A percentile compares a stretch with the other conserved stretches of the same genome.
phyloP scores from a whole-genome alignment of 1,140 invertebrate species.

The Bombus vancouverensis region DNA sequence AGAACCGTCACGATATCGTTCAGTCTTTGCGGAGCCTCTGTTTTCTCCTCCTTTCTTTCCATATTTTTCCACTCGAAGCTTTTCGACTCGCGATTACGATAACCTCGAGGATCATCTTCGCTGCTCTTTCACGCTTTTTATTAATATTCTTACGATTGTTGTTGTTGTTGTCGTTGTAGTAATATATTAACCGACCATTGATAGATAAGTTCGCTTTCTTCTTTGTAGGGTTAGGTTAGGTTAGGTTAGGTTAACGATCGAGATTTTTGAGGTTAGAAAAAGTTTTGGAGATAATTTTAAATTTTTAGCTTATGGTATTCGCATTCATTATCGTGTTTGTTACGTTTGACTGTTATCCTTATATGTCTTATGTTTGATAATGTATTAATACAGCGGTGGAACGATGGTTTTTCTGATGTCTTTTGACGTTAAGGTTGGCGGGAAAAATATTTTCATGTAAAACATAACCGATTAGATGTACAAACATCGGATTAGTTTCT shows the following conservation, averaged over 20 bases:
- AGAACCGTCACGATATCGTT: constrained; percentile 24
- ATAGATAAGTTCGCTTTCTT: background rate
- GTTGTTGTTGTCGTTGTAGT: background rate
- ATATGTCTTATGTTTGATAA: too few relatives aligned
- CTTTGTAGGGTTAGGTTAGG: background rate
- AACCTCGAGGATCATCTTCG: background rate
- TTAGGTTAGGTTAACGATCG: background rate
- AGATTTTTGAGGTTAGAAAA: background rate
- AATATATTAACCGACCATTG: too few relatives aligned
- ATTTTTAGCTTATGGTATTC: too few relatives aligned
- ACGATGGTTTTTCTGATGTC: too few relatives aligned
- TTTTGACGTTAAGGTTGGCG: too few relatives aligned
- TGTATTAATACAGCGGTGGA: too few relatives aligned
- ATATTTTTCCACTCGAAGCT: constrained; percentile 8
- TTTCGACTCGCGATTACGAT: constrained; percentile 11
- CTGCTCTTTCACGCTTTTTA: background rate
- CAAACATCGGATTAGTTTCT: too few relatives aligned
- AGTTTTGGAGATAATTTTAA: background rate
- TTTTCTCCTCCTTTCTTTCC: background rate
- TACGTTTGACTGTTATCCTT: too few relatives aligned
- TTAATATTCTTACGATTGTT: background rate
- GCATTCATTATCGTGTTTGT: too few relatives aligned
- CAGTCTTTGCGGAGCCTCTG: background rate
- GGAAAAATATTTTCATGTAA: too few relatives aligned
- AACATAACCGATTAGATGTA: too few relatives aligned